Conservation (phyloP, 2,888 invertebrate species). For the Lissonota sp. region DNA sequence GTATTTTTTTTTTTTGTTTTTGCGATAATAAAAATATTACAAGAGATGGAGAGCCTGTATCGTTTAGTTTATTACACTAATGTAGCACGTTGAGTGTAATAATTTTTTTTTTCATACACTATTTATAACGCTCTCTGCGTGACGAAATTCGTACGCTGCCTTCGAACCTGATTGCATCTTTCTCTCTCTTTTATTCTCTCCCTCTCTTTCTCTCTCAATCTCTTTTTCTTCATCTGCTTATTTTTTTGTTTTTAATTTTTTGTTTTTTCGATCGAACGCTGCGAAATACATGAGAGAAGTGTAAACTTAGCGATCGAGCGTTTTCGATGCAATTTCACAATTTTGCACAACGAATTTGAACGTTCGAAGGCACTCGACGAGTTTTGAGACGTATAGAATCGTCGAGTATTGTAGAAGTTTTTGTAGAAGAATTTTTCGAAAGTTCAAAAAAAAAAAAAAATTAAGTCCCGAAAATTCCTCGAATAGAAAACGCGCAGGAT, state of each 20-base stretch:
- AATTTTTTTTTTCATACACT: conserved; percentile 14
- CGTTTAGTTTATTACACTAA: conserved; percentile 71
- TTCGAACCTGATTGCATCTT: conserved; percentile 63
- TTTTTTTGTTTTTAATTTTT: conserved; percentile 51
- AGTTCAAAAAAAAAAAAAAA: conserved; percentile 17
- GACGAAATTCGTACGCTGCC: conserved; percentile 66
- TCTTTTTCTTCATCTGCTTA: background rate
- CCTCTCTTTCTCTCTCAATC: conserved; percentile 20
- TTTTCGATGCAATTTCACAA: conserved; percentile 22
- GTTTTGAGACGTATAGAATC: conserved; percentile 68
- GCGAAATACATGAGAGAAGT: conserved; percentile 41
- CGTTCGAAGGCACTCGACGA: conserved; percentile 64
- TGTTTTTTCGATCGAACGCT: conserved; percentile 51
- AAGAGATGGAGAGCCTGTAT: conserved; percentile 82
- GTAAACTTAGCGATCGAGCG: conserved; percentile 32
- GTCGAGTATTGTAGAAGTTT: conserved; percentile 57
- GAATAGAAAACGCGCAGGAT: background rate
- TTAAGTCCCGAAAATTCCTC: conserved; percentile 31
- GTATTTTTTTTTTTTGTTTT: conserved; percentile 66
- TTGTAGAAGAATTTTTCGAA: conserved; percentile 3
- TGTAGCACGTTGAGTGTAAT: conserved; percentile 67
- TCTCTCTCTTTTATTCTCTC: conserved; percentile 33
- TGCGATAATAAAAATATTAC: conserved; percentile 84
- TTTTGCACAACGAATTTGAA: conserved; percentile 33
- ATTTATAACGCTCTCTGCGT: conserved; percentile 63